Conservation (phyloP, 2,113 vertebrate species). For the cat (Felis catus) region F.catus_Fca126_mat1.0 CM031427.1:14625001-14625500, state of each 20-base stretch:
- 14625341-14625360: neutral
- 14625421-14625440: neutral
- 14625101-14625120: rapidly evolving
- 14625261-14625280: neutral
- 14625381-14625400: neutral
- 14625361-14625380: neutral
- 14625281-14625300: neutral
- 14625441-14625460: neutral
- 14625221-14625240: rapidly evolving
- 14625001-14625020: neutral
- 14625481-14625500: neutral
- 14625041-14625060: neutral
- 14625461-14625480: neutral
- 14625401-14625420: neutral
- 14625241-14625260: neutral
- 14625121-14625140: neutral
- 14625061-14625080: neutral
- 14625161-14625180: constrained; percentile 45
- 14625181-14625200: neutral
- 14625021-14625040: constrained; percentile 55
- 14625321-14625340: neutral
- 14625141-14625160: neutral
- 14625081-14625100: neutral
- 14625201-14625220: neutral
- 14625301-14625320: neutral